Conservation (phyloP, 2,113 vertebrate genomes). For the Microtus oregoni region DNA sequence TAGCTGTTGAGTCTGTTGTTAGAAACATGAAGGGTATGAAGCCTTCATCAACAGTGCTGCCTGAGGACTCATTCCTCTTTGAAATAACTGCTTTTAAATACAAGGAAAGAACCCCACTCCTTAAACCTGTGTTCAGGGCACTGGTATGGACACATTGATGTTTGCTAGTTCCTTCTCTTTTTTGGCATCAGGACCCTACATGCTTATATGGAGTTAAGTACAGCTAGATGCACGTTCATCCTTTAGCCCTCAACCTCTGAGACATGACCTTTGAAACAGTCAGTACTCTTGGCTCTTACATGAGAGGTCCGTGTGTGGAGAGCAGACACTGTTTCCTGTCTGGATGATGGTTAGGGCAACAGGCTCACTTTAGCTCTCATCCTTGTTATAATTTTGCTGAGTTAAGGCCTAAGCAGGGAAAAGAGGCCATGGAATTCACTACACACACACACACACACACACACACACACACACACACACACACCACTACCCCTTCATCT, state of each 20-base stretch:
- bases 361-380: background rate
- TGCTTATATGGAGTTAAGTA: no score
- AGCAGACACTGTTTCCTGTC: background rate
- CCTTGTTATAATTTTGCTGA: background rate
- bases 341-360: accelerated
- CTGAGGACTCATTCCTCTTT: background rate
- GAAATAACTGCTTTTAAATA: conserved; percentile 17
- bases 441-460: background rate
- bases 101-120: background rate
- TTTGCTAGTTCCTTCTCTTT: no score
- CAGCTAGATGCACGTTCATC: background rate
- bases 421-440: background rate
- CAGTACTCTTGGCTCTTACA: background rate
- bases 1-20: background rate
- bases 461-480: no score
- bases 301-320: background rate
- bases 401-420: background rate
- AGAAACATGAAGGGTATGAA: background rate
- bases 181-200: no score
- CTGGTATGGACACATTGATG: background rate
- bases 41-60: background rate
- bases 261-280: background rate
- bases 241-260: background rate
- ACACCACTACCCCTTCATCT: no score
- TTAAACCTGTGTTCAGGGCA: background rate